Evolutionary conservation across 2,113 vertebrate species (phyloP).

Genomic region (Collichthys lucidus): DNA sequence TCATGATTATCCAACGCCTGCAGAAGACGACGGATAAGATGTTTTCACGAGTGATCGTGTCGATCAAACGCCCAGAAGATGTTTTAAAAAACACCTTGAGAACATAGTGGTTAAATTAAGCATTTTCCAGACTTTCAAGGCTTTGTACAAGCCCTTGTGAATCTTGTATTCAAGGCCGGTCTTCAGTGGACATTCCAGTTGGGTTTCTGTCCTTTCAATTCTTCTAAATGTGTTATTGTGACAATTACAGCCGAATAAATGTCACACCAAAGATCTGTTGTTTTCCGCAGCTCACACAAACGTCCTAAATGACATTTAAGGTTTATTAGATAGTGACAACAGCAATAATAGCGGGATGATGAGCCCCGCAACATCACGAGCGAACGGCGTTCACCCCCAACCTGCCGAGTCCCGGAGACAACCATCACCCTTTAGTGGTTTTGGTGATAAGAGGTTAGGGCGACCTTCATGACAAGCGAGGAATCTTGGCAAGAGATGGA

Average conservation of each 20-base stretch:
- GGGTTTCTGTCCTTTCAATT: background rate
- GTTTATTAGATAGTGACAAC: slow-evolving; percentile 39
- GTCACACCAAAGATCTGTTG: slow-evolving; percentile 5
- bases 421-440: slow-evolving; percentile 50
- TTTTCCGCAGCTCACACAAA: background rate
- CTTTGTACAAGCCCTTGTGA: too few relatives aligned
- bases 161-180: background rate
- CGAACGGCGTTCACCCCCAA: background rate
- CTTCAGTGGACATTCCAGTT: background rate
- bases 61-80: too few relatives aligned
- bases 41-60: too few relatives aligned
- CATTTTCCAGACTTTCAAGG: too few relatives aligned
- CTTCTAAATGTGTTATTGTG: background rate
- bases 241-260: background rate
- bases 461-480: slow-evolving; percentile 59
- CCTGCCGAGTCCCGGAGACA: slow-evolving; percentile 10
- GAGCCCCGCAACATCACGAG: slow-evolving; percentile 20
- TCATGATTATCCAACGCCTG: too few relatives aligned
- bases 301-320: slow-evolving; percentile 37
- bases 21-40: too few relatives aligned
- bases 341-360: slow-evolving; percentile 23
- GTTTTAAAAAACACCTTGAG: too few relatives aligned
- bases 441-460: slow-evolving; percentile 57
- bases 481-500: slow-evolving; percentile 52
- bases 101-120: too few relatives aligned